Percentiles rank a stretch among this genome's conserved stretches.
These are phyloP conservation scores for Mythimna impura DNA, from an alignment of 2,888 invertebrate genomes.

Conservation along the genomic window DNA sequence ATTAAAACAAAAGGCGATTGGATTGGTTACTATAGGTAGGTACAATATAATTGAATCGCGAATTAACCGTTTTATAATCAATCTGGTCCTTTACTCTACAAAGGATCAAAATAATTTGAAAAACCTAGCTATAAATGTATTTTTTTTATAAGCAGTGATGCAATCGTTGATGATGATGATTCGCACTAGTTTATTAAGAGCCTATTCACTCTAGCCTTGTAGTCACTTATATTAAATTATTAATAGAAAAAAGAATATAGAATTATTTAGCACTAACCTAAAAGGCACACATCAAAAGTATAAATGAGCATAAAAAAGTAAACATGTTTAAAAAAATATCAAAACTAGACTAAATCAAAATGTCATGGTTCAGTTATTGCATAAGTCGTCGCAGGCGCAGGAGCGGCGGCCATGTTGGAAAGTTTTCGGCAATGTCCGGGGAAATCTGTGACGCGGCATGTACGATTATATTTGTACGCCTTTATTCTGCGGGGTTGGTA, in stretches of 20 bases:
- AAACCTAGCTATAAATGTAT: too few relatives aligned
- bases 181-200: too few relatives aligned
- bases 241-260: not conserved
- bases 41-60: not conserved
- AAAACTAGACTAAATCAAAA: conserved; percentile 34
- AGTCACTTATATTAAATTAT: too few relatives aligned
- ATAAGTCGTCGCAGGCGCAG: conserved; percentile 73
- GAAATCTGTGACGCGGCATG: conserved; percentile 77
- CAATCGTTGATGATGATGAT: too few relatives aligned
- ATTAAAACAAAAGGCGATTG: conserved; percentile 24
- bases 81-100: not conserved
- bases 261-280: too few relatives aligned
- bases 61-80: not conserved
- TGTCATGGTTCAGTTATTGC: conserved; percentile 69
- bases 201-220: too few relatives aligned
- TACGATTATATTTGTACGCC: conserved; percentile 56
- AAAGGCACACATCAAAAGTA: not conserved
- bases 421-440: conserved; percentile 81
- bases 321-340: not conserved
- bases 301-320: not conserved
- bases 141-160: too few relatives aligned
- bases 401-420: conserved; percentile 78
- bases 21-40: conserved; percentile 10
- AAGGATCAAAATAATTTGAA: too few relatives aligned
- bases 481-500: conserved; percentile 34